phyloP scores from a whole-genome alignment of 2,797 vertebrate genomes.

The Sebastes baramenuke region DNA sequence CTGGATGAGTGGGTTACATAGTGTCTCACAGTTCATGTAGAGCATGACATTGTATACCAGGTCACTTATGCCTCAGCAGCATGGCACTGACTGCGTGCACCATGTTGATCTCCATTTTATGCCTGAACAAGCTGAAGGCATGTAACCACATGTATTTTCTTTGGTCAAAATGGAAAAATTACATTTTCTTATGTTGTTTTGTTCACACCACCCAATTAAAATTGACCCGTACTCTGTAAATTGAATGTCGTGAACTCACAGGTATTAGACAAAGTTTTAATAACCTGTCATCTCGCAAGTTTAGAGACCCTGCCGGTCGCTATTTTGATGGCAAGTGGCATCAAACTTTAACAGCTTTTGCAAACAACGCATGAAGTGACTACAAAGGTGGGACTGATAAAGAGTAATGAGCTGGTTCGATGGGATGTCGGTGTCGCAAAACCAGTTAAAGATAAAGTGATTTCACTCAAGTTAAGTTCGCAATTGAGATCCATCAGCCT shows the following conservation, averaged over 20 bases:
- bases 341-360: neutral
- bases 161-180: neutral
- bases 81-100: neutral
- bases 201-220: neutral
- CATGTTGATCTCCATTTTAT: neutral
- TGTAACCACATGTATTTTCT: neutral
- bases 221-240: neutral
- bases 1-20: no score
- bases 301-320: neutral
- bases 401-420: neutral
- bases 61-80: neutral
- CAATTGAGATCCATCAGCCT: neutral
- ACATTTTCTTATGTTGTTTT: neutral
- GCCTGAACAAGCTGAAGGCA: neutral
- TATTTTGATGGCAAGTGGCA: neutral
- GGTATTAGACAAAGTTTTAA: neutral
- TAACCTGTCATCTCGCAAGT: neutral
- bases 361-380: neutral
- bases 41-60: neutral
- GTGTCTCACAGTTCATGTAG: neutral
- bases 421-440: neutral
- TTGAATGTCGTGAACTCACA: neutral
- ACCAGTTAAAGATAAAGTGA: neutral
- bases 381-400: neutral
- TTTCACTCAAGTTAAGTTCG: neutral